These are phyloP conservation scores for Limenitis camilla DNA, from an alignment of 2,888 invertebrate species.

Conservation along the genomic window DNA sequence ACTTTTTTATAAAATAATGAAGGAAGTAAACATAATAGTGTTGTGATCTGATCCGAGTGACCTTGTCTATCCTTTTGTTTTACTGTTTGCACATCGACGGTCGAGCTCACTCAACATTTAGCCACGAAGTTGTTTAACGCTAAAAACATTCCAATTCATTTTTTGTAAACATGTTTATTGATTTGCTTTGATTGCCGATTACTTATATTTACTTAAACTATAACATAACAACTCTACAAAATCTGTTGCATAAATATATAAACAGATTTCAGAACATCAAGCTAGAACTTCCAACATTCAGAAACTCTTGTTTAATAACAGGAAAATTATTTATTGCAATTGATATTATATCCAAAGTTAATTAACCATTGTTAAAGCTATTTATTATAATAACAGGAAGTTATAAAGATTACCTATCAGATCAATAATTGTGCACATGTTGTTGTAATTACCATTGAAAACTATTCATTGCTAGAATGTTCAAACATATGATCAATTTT, in stretches of 20 bases:
- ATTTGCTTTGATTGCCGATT: no score
- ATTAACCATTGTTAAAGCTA: not conserved
- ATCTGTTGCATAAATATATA: no score
- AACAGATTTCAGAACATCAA: no score
- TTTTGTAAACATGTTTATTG: not conserved
- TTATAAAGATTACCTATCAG: not conserved
- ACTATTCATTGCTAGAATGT: no score
- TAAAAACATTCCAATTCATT: not conserved
- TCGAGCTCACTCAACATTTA: not conserved
- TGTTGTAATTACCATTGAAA: not conserved
- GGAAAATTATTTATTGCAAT: not conserved
- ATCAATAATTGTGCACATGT: not conserved
- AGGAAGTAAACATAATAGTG: not conserved
- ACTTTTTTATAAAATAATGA: no score
- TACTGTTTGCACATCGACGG: not conserved
- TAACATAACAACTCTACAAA: no score
- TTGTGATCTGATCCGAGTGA: not conserved
- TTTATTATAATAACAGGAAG: not conserved
- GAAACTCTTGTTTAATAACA: no score
- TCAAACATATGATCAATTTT: no score
- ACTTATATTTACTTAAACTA: no score
- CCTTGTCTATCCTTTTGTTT: constrained; percentile 2
- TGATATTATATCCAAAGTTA: not conserved
- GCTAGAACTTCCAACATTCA: no score
- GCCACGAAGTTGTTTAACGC: not conserved